Conservation (phyloP, 1,140 invertebrate genomes). For the Pristionchus pacificus region DNA sequence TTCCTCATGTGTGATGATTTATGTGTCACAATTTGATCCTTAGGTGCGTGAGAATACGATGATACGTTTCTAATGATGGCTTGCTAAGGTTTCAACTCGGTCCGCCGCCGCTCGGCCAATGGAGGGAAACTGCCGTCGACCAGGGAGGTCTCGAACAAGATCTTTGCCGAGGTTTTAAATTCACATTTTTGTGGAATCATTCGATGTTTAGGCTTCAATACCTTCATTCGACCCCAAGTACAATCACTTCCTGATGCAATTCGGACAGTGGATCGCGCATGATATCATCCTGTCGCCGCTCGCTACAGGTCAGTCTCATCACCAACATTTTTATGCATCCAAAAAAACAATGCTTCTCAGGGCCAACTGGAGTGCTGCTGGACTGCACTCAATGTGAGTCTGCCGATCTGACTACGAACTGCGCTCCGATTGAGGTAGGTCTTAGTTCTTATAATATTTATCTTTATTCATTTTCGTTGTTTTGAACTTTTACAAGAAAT, state of each 20-base stretch:
- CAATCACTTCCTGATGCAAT: conserved; percentile 30
- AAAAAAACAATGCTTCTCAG: conserved; percentile 2
- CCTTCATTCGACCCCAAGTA: conserved; percentile 2
- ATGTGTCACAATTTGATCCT: background rate
- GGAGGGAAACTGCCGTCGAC: conserved; percentile 20
- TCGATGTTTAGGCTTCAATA: background rate
- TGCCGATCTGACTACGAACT: conserved; percentile 13
- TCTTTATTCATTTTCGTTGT: too few species aligned
- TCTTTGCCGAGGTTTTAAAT: conserved; percentile 9
- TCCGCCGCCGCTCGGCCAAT: conserved; percentile 16
- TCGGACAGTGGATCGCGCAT: conserved; percentile 31
- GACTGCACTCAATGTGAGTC: conserved; percentile 25
- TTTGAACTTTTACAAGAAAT: too few species aligned
- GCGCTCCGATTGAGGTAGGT: conserved; percentile 23
- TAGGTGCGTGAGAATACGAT: background rate
- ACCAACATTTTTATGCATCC: background rate
- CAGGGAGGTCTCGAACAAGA: conserved; percentile 23
- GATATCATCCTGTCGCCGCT: conserved; percentile 30
- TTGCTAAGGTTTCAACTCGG: conserved; percentile 10
- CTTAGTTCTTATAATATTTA: too few species aligned
- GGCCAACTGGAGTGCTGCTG: conserved; percentile 18
- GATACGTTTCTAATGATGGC: background rate
- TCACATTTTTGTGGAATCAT: background rate
- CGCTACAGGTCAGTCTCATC: conserved; percentile 15
- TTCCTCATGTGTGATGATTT: background rate